Evolutionary conservation across 2,797 vertebrate genomes (phyloP).

Genomic region (Hyperoplus lanceolatus): DNA sequence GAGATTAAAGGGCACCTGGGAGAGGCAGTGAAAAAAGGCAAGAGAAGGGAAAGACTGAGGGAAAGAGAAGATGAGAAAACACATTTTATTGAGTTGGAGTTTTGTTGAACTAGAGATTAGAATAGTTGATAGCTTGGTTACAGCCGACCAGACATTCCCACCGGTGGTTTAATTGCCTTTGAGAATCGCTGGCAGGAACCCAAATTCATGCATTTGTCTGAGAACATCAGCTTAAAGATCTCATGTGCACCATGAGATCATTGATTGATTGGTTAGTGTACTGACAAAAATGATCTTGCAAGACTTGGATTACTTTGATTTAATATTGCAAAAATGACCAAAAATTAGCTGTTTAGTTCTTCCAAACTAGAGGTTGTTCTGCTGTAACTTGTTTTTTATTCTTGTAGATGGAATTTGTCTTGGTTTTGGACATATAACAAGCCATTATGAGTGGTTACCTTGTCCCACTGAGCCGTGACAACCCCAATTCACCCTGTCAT

Average conservation of each 20-base stretch:
- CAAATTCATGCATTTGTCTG: too few relatives aligned
- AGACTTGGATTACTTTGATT: background rate
- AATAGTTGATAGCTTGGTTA: conserved; percentile 35
- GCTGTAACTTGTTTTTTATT: background rate
- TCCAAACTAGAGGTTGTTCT: background rate
- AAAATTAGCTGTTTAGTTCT: background rate
- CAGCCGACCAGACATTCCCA: background rate
- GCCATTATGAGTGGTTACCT: background rate
- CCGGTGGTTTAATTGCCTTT: conserved; percentile 19
- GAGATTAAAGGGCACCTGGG: conserved; percentile 88
- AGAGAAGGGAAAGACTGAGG: conserved; percentile 40
- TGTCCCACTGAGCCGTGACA: background rate
- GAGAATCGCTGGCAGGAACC: background rate
- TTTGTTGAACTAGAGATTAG: conserved; percentile 38
- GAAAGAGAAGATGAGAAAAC: conserved; percentile 45
- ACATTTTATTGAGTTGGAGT: conserved; percentile 39
- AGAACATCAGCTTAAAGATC: background rate
- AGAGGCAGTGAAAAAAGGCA: conserved; percentile 65
- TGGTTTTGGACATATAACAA: background rate
- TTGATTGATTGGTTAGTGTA: background rate
- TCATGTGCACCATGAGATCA: background rate
- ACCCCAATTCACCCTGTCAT: conserved; percentile 11
- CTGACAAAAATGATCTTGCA: background rate
- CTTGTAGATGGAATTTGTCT: background rate
- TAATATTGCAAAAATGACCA: background rate